Evolutionary conservation across 2,113 vertebrate genomes (phyloP).

Genomic region (Paraplagusia blochii): DNA sequence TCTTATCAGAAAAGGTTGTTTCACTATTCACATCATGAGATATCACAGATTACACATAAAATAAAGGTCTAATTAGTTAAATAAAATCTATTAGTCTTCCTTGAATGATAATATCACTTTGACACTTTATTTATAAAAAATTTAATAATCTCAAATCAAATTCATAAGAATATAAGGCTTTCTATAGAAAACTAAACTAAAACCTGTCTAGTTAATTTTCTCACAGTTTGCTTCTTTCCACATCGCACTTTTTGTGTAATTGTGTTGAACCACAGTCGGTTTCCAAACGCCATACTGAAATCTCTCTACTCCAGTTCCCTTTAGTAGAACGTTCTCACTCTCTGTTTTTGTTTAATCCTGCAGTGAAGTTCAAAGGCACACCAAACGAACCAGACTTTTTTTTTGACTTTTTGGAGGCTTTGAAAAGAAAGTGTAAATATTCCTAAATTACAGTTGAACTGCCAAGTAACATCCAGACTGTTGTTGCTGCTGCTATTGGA

Average conservation of each 20-base stretch:
- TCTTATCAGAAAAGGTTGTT: too few relatives aligned
- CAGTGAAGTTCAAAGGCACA: not conserved
- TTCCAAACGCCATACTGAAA: not conserved
- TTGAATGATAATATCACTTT: too few relatives aligned
- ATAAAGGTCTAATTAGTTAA: too few relatives aligned
- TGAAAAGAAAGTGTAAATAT: not conserved
- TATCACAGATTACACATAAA: too few relatives aligned
- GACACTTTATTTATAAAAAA: too few relatives aligned
- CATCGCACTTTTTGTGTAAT: conserved; percentile 2
- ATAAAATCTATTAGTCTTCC: too few relatives aligned
- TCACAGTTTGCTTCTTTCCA: not conserved
- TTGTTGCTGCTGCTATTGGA: not conserved
- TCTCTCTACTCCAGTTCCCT: too few relatives aligned
- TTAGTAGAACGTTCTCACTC: too few relatives aligned
- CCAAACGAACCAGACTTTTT: not conserved
- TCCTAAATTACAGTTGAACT: not conserved
- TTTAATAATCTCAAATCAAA: too few relatives aligned
- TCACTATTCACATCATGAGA: too few relatives aligned
- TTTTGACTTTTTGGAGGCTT: not conserved
- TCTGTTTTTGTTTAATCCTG: not conserved
- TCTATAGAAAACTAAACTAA: too few relatives aligned
- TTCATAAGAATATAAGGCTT: too few relatives aligned
- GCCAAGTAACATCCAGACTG: not conserved
- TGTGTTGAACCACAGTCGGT: not conserved
- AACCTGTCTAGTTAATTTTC: not conserved